Evolutionary conservation across 2,797 vertebrate species (phyloP).

Genomic region (Eurystomus glaucurus): DNA sequence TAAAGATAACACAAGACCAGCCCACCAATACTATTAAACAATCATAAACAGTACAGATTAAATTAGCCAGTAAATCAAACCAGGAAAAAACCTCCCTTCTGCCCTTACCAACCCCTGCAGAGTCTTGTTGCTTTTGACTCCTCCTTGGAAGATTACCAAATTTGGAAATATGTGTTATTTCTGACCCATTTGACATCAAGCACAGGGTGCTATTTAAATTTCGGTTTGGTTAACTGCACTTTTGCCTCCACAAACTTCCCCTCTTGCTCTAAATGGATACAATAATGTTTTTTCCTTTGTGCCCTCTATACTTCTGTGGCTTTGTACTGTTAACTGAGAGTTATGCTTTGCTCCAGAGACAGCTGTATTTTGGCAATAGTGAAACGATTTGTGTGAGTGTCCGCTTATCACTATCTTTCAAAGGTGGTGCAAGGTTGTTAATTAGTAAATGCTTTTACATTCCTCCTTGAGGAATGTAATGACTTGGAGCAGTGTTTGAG

Average conservation of each 20-base stretch:
- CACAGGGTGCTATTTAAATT: background rate
- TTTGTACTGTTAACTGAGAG: background rate
- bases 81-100: background rate
- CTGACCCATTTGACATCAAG: background rate
- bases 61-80: constrained; percentile 35
- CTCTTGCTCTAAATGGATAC: background rate
- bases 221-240: constrained; percentile 20
- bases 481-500: background rate
- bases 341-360: background rate
- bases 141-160: constrained; percentile 27
- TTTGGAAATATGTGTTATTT: constrained; percentile 22
- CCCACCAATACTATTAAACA: background rate
- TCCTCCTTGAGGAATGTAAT: background rate
- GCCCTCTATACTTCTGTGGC: background rate
- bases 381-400: background rate
- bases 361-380: background rate
- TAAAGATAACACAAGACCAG: constrained; percentile 22
- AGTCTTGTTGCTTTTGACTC: constrained; percentile 18
- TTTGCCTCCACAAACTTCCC: background rate
- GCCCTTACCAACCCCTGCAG: background rate
- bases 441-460: background rate
- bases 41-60: background rate
- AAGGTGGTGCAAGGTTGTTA: background rate
- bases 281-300: background rate
- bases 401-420: background rate